These are phyloP conservation scores for Pogona vitticeps DNA, from an alignment of 2,113 vertebrate genomes.

Conservation along the genomic window DNA sequence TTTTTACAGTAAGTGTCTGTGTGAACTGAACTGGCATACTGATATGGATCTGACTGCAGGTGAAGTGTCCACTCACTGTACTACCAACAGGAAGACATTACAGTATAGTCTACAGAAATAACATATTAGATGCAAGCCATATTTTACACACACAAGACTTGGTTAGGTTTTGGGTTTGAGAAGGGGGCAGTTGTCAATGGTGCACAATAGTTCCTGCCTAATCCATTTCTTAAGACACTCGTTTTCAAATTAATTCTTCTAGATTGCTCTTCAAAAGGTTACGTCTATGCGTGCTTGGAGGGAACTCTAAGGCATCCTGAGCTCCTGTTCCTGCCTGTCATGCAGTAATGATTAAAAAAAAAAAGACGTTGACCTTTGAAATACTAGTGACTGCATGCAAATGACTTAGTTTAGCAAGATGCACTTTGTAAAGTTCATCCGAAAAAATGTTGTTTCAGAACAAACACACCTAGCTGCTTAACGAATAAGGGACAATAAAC, in stretches of 20 bases:
- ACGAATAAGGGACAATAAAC: background rate
- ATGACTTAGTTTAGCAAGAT: background rate
- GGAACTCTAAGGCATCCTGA: background rate
- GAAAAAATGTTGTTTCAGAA: constrained; percentile 1
- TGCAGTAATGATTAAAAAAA: background rate
- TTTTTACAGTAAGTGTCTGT: background rate
- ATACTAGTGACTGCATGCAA: constrained; percentile 28
- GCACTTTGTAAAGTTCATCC: background rate
- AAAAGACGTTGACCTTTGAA: constrained; percentile 19
- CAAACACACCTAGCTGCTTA: background rate
- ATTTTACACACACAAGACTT: background rate
- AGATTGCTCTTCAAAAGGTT: background rate
- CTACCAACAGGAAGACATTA: background rate
- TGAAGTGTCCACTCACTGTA: background rate
- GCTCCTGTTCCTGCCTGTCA: constrained; percentile 19
- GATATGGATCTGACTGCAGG: background rate
- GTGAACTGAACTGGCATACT: background rate
- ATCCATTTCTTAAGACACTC: constrained; percentile 24
- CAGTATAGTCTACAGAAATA: background rate
- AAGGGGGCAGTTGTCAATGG: constrained; percentile 34
- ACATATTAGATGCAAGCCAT: too few species aligned
- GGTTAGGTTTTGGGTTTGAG: background rate
- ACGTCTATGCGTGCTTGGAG: constrained; percentile 41
- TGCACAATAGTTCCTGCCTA: constrained; percentile 21
- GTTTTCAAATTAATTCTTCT: constrained; percentile 39